A percentile compares a stretch with the other conserved stretches of the same genome.
Conservation (phyloP, 2,113 vertebrate genomes). For the Barbus barbus region DNA sequence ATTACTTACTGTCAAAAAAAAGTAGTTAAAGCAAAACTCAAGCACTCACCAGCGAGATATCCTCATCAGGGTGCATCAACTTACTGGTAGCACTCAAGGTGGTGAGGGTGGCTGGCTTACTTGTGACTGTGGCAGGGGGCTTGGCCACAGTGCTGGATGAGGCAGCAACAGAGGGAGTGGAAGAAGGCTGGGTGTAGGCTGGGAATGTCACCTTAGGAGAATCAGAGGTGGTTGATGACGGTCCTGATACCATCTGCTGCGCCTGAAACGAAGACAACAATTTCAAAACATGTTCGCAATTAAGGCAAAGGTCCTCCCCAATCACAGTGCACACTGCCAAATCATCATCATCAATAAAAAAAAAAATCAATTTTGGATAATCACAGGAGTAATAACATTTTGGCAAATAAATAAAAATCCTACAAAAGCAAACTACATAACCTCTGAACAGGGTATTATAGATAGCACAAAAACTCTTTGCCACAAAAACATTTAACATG, state of each 20-base stretch:
- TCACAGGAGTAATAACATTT: no score
- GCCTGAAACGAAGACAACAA: slow-evolving; percentile 75
- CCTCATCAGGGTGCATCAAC: slow-evolving; percentile 99
- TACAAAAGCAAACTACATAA: no score
- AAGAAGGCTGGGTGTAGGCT: slow-evolving; percentile 93
- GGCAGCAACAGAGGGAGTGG: slow-evolving; percentile 82
- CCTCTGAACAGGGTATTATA: no score
- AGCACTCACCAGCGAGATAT: slow-evolving; percentile 99
- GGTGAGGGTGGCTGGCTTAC: slow-evolving; percentile 97
- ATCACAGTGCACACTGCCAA: background rate
- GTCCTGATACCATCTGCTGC: slow-evolving; percentile 87
- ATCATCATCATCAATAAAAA: background rate
- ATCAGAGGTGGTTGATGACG: slow-evolving; percentile 83
- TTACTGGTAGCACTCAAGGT: slow-evolving; percentile 99
- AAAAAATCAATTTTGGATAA: no score
- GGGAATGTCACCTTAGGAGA: slow-evolving; percentile 98
- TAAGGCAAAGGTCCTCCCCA: background rate
- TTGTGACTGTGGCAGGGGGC: slow-evolving; percentile 91
- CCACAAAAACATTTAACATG: no score
- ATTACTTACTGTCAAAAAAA: slow-evolving; percentile 82
- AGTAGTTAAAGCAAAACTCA: slow-evolving; percentile 70
- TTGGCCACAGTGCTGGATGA: slow-evolving; percentile 93
- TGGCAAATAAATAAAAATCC: no score
- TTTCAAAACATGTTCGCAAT: background rate
- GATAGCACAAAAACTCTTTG: no score